Base-by-base conservation (phyloP, 2,888 invertebrate genomes). In the Clostera curtula region DNA sequence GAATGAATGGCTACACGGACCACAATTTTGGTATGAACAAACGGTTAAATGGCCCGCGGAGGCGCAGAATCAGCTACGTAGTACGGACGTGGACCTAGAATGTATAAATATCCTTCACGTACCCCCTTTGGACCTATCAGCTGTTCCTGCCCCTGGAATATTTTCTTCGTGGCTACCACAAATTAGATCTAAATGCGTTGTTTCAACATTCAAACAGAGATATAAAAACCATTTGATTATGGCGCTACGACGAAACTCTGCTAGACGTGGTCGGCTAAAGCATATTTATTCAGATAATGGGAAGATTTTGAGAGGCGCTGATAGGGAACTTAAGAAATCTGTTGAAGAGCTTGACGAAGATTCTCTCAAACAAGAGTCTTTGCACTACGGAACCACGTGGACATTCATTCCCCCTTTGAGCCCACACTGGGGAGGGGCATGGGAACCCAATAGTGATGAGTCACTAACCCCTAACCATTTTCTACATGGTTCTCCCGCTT, bases 281-380 rank as follows among this genome's bases (percentile, higher is more conserved):
- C 16, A 23, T 15, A 7, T 43, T 2, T 35, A 26, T 13, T 39
- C 38, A 0, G 40, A 39, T 9, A 44, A 41, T 12, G 43, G 43
- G 0, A 45, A 41, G 1, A 34, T 34, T n/a, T 12, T 37, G 8
- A 14, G 29, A 12, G 37, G 37, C 8, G 37, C 34, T 2, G 14
- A 31, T 2, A 18, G 12, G 1, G 34, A 38, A 11, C 14, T 38
- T 2, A 11, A 19, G 6, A 22, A 22, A 3, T 18, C 36, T 5
- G 2, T 18, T 2, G 15, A 20, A 13, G 32, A 32, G 3, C 7
- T 32, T 1, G 29, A 27, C 12, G 10, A 20, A 7, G 11, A 22
- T 5, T 8, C 2, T 1, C 3, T 35, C 3, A 24, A 24, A 16
- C 14, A 17, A 4, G 26, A 31, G 18, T 22, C 18, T 1, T 1